phyloP scores from a whole-genome alignment of 2,888 invertebrate genomes.

The Eupithecia inturbata region DNA sequence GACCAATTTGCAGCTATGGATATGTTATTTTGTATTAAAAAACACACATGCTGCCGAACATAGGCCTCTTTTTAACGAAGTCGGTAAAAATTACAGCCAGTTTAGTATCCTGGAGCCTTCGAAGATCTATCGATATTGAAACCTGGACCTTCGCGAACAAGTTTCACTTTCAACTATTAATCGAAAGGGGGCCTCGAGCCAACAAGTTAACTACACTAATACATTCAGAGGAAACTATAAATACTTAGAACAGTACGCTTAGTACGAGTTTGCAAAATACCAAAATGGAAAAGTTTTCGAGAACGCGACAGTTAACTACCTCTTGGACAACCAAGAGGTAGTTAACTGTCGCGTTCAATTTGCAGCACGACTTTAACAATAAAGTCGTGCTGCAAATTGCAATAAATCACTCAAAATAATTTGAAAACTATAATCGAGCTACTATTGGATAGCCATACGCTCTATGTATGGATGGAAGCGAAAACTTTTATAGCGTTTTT shows the following conservation, averaged over 20 bases:
- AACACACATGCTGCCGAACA: not conserved
- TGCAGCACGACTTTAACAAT: no score
- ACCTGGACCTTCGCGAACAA: not conserved
- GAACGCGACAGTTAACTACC: not conserved
- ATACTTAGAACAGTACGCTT: conserved; percentile 27
- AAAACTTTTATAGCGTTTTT: not conserved
- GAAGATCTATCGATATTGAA: not conserved
- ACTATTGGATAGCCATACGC: not conserved
- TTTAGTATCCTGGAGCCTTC: not conserved
- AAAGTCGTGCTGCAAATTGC: not conserved
- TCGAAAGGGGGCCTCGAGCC: conserved; percentile 24
- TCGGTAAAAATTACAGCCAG: not conserved
- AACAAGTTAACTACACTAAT: conserved; percentile 41
- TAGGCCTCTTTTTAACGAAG: not conserved
- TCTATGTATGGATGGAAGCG: not conserved
- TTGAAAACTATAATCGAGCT: not conserved
- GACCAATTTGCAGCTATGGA: no score
- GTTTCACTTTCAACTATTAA: conserved; percentile 28
- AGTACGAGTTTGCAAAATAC: not conserved
- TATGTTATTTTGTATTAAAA: no score
- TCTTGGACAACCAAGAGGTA: no score
- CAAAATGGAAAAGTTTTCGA: not conserved
- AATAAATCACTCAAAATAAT: not conserved
- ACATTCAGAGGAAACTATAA: conserved; percentile 49
- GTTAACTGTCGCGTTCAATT: no score